Evolutionary conservation across 2,113 vertebrate genomes (phyloP), one percentile per base, ranked within the genome.

Genomic region (Oplegnathus fasciatus): DNA sequence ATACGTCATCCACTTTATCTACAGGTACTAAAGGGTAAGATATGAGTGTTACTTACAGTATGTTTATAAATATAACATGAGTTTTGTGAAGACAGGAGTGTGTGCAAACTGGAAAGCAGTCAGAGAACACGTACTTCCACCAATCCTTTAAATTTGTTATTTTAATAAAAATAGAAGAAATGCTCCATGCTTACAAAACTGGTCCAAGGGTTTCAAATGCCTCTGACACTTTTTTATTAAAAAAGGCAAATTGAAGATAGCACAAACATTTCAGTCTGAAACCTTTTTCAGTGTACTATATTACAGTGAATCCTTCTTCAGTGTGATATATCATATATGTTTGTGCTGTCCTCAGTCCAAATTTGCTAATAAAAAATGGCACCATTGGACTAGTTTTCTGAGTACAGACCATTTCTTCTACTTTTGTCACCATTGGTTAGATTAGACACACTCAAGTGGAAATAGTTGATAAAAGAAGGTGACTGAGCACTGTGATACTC

Each of bases 1-100:
- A 80, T 37, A 18, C 67, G 52, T 69, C 48, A 52, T 32, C 50
- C 14, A 9, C 48, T 81, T 55, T 44, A 70, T 79, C 58, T 62
- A 13, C n/a, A n/a, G n/a, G n/a, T n/a, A n/a, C 44, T 17, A 14
- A 68, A 81, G 42, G 50, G 37, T 55, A 44, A 42, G 55, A 55
- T 28, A 34, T 77, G 57, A 61, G 26, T 44, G 34, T 55, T 26
- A 66, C 46, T 32, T 28, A 37, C 22, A 37, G 28, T 28, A 4
- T 1, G 15, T 62, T n/a, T 4, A 22, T 44, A 77, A 42, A 78
- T 50, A 50, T 30, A 68, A 67, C 32, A 66, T 64, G 37, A 71
- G 65, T 28, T 50, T 40, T 58, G 37, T 50, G 9, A 60, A 73
- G 11, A 58, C 44, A 32, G 11, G 20, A 37, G 4, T 15, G 34